Base-by-base conservation (phyloP, 2,888 invertebrate genomes). In the Hartigia nigra region DNA sequence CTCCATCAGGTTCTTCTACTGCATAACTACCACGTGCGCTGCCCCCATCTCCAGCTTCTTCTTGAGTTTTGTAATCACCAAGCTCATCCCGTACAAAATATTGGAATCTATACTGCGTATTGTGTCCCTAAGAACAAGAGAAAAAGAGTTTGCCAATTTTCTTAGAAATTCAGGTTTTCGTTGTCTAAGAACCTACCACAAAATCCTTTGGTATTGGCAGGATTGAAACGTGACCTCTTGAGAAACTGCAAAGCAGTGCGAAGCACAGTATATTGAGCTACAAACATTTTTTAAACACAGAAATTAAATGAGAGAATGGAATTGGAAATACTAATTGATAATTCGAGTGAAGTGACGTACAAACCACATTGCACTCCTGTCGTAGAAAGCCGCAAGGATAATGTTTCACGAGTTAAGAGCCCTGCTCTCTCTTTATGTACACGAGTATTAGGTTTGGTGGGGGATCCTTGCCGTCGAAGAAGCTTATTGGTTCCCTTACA, bases 1-100 rank as follows among this genome's bases (percentile, higher is more conserved):
- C 83, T 31, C 87, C 87, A 31, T 86, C 86, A 12, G 88, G 86
- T 74, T 88, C 86, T 11, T 82, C 85, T 12, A 87, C 83, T 12
- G 84, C 81, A 82, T 87, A 87, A 14, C 82, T 82, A 12, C 86
- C 86, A n/a, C 81, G 79, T 23, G 86, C 86, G 74, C 79, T 80
- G 37, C 84, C 85, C 31, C 86, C 87, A n/a, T 83, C 82, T 14
- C 84, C 84, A 11, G 80, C 81, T 79, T 88, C 87, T 75, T 86
- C 86, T 35, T 86, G 87, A n/a, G 83, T 82, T 77, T 87, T 87
- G 78, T 81, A 81, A 69, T 87, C 84, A 36, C 82, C 83, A 12
- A 79, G 79, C 39, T 84, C 84, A 79, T 87, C 85, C 12, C 83
- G 80, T 1, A 87, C 84, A 69, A 79, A 83, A 78, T 88, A 87